Evolutionary conservation across 1,140 invertebrate species (phyloP), one percentile per base, ranked within the genome.

Genomic region (Drosophila teissieri): DNA sequence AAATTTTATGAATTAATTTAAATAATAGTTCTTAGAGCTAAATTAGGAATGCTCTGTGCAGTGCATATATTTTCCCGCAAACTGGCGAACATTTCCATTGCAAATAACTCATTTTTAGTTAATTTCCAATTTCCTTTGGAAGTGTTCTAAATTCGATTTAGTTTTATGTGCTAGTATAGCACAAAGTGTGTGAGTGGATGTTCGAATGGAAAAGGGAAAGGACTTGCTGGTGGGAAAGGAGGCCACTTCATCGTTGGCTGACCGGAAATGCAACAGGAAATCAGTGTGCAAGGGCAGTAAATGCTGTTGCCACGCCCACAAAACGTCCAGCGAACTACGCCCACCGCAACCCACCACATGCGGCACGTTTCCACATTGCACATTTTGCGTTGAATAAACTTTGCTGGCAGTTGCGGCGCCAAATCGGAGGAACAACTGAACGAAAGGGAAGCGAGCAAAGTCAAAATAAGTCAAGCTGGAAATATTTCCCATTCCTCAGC

Each of bases 361-460:
- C 62, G 49, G 52, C 75, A 72, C 64, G 76, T 64, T 84, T 60
- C 77, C 57, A 52, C 60, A 76, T 85, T 85, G 82, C 78, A 81
- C 82, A 85, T 85, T 86, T 81, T 86, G 82, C 78, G 78, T 86
- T 81, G 78, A 85, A 86, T 85, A 85, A 85, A 85, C 82, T 85
- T 85, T 85, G 68, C 78, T 49, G 34, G 27, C 70, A 64, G 69
- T 55, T 55, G 58, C 27, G 45, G 64, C 64, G 14, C 36, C 36
- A 42, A 39, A 39, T 10, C 31, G 45, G 4, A 65, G 22, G 31
- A 51, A 55, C 15, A 24, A 52, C 27, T n/a, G 10, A 37, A 6
- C 22, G 27, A 73, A 52, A 51, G 37, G 19, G n/a, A 17, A 27
- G 19, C 27, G 48, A 40, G 51, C 61, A 73, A 80, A 86, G 82